These are phyloP conservation scores for Vulpes ferrilata DNA, from an alignment of 2,113 vertebrate species.

Conservation along the genomic window DNA sequence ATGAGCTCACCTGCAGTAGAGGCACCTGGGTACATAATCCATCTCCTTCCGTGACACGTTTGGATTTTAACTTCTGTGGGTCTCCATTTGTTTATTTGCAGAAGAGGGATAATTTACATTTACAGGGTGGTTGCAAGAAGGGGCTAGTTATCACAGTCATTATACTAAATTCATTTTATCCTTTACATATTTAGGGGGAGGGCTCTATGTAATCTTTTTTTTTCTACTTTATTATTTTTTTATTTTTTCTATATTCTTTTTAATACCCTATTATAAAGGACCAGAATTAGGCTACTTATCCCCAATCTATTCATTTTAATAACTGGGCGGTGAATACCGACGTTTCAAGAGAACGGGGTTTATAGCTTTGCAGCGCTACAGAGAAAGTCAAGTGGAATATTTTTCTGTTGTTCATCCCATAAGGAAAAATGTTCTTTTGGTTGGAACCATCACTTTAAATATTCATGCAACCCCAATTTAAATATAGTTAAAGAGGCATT, in stretches of 20 bases:
- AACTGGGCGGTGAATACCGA: too few species aligned
- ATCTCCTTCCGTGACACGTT: neutral
- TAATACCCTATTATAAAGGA: neutral
- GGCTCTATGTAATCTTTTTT: neutral
- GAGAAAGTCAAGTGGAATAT: neutral
- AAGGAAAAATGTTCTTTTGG: constrained; percentile 11
- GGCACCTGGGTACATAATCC: rapidly evolving
- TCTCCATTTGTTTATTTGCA: neutral
- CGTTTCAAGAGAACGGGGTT: neutral
- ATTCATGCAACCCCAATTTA: constrained; percentile 6
- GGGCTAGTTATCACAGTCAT: neutral
- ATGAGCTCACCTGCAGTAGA: neutral
- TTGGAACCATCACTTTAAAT: constrained; percentile 18
- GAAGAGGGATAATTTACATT: neutral
- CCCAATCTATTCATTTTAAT: neutral
- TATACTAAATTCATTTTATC: neutral
- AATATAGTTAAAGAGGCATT: constrained; percentile 41
- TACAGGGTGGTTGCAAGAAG: too few species aligned
- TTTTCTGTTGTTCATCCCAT: neutral
- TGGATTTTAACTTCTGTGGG: neutral
- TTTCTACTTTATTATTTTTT: neutral
- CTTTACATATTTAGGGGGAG: neutral
- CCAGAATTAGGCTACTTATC: neutral
- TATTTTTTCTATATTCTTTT: neutral
- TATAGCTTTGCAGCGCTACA: neutral